Percentiles rank a stretch among this genome's conserved stretches.
Conservation (phyloP, 2,888 invertebrate genomes). For the Nineta flava region DNA sequence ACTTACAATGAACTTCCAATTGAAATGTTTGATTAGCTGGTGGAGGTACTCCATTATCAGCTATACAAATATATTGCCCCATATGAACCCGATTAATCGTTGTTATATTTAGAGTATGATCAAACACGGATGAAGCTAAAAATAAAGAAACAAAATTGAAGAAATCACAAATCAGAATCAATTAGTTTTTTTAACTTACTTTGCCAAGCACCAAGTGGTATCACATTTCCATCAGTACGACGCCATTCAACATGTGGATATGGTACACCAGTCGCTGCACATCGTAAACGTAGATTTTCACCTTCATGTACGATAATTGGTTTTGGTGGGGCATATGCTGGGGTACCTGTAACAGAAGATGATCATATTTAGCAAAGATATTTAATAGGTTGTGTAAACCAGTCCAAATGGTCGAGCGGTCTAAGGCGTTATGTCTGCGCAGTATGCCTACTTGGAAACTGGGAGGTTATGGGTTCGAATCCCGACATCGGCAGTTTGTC, state of each 20-base stretch:
- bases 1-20: slow-evolving; percentile 85
- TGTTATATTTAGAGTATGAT: slow-evolving; percentile 63
- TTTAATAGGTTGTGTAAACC: too few relatives aligned
- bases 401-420: too few relatives aligned
- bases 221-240: slow-evolving; percentile 42
- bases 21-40: slow-evolving; percentile 62
- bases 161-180: not conserved
- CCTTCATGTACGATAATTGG: slow-evolving; percentile 59
- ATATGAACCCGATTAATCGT: slow-evolving; percentile 57
- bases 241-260: slow-evolving; percentile 66
- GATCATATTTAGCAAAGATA: too few relatives aligned
- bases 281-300: slow-evolving; percentile 65
- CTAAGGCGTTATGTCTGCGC: too few relatives aligned
- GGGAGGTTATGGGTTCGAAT: too few relatives aligned
- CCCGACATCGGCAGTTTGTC: too few relatives aligned
- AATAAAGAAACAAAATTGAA: slow-evolving; percentile 17
- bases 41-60: slow-evolving; percentile 77
- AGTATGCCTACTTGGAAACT: too few relatives aligned
- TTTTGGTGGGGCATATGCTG: slow-evolving; percentile 19
- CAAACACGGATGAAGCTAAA: slow-evolving; percentile 59
- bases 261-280: slow-evolving; percentile 65
- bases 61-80: slow-evolving; percentile 60
- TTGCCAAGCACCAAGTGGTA: slow-evolving; percentile 46
- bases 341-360: slow-evolving; percentile 6
- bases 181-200: slow-evolving; percentile 26